phyloP scores from a whole-genome alignment of 2,888 invertebrate species.

The Macrostomum cliftonense region DNA sequence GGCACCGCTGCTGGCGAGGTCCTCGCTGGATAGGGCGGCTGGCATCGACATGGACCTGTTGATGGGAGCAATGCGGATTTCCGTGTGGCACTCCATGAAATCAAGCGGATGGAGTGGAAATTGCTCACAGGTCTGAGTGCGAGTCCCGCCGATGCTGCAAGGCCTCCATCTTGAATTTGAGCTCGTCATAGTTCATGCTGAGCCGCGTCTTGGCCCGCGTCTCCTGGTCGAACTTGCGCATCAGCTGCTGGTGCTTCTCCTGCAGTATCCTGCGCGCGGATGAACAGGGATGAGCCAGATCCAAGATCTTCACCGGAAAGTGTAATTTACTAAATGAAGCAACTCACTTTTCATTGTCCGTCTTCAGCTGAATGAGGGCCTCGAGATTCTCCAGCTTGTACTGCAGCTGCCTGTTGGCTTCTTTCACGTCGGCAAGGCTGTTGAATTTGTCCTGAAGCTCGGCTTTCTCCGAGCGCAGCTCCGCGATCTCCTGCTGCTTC shows the following conservation, averaged over 20 bases:
- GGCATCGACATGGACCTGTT: no score
- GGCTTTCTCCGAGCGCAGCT: conserved; percentile 43
- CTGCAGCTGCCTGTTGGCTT: conserved; percentile 55
- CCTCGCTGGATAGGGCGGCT: no score
- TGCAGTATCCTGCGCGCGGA: conserved; percentile 46
- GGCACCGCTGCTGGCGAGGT: no score
- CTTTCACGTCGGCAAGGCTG: conserved; percentile 35
- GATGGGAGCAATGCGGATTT: no score
- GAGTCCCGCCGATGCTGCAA: no score
- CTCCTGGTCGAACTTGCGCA: conserved; percentile 49
- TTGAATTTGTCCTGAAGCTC: conserved; percentile 38
- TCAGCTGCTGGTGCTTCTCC: conserved; percentile 52
- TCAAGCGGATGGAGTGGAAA: no score
- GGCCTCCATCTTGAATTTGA: conserved; percentile 54
- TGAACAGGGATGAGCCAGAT: no score
- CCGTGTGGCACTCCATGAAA: no score
- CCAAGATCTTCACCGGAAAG: no score
- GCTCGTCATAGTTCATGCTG: conserved; percentile 64
- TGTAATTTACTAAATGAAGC: no score
- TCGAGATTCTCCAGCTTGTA: conserved; percentile 69
- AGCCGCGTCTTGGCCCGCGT: conserved; percentile 57
- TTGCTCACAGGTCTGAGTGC: no score
- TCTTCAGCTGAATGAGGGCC: conserved; percentile 51
- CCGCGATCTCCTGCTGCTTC: conserved; percentile 62
- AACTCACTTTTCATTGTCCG: conserved; percentile 52